These are phyloP conservation scores for Sinonovacula constricta DNA, from an alignment of 1,140 invertebrate species.

Conservation along the genomic window DNA sequence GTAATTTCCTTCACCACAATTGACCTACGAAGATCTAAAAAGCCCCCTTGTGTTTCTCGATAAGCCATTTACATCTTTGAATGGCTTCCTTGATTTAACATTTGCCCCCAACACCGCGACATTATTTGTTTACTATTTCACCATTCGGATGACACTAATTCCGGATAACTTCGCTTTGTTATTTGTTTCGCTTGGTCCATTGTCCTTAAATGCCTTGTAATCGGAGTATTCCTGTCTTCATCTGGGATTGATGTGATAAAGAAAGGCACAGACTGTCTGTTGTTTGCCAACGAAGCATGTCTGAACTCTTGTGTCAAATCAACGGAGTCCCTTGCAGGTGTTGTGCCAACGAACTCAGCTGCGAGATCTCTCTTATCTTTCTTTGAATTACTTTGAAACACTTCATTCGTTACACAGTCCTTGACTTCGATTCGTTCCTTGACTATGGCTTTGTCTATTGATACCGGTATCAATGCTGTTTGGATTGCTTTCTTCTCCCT, in stretches of 20 bases:
- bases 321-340: not conserved
- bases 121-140: too few relatives aligned
- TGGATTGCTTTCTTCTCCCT: constrained; percentile 64
- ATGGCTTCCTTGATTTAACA: too few relatives aligned
- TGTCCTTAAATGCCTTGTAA: not conserved
- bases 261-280: not conserved
- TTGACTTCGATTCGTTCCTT: constrained; percentile 54
- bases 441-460: constrained; percentile 60
- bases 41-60: too few relatives aligned
- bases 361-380: constrained; percentile 35
- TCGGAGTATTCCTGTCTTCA: not conserved
- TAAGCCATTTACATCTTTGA: too few relatives aligned
- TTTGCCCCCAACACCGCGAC: too few relatives aligned
- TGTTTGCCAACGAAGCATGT: not conserved
- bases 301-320: constrained; percentile 21
- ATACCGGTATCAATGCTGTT: constrained; percentile 67
- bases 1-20: too few relatives aligned
- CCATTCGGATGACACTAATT: constrained; percentile 37
- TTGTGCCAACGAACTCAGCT: not conserved
- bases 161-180: constrained; percentile 8
- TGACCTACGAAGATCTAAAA: too few relatives aligned
- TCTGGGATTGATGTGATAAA: constrained; percentile 18
- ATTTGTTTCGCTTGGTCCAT: not conserved
- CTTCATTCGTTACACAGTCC: constrained; percentile 24
- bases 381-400: not conserved